Conservation (phyloP, 2,113 vertebrate genomes). For the Gallinago jamesoni region DNA sequence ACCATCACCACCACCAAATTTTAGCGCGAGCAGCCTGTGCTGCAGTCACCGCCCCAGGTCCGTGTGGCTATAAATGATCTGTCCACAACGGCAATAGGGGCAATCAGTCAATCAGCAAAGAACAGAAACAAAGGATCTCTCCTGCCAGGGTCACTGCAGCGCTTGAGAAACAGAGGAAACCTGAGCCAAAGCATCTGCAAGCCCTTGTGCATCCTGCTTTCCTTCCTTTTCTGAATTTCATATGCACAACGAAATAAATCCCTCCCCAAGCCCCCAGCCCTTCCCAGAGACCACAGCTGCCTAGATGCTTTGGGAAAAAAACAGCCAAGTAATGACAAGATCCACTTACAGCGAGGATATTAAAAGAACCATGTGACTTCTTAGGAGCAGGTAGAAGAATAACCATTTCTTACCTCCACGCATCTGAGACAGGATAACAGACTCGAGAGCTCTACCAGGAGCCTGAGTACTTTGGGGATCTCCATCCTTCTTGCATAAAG, state of each 20-base stretch:
- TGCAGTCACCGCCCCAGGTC: background rate
- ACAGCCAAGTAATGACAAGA: background rate
- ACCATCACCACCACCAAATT: background rate
- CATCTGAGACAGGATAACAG: slow-evolving; percentile 19
- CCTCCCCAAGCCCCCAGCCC: background rate
- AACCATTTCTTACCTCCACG: slow-evolving; percentile 53
- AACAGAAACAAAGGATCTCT: slow-evolving; percentile 20
- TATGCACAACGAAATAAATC: background rate
- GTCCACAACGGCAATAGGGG: background rate
- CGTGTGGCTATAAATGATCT: background rate
- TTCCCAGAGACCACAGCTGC: slow-evolving; percentile 1
- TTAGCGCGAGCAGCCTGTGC: background rate
- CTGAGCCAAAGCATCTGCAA: slow-evolving; percentile 44
- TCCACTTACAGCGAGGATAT: background rate
- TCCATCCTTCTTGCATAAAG: slow-evolving; percentile 29
- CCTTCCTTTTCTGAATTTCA: background rate
- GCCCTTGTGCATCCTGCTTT: background rate
- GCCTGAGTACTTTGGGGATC: background rate
- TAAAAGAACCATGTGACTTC: background rate
- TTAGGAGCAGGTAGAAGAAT: background rate
- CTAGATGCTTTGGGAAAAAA: background rate
- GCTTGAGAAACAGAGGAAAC: background rate
- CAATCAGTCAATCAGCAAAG: background rate
- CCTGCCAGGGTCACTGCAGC: background rate
- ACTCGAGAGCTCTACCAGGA: slow-evolving; percentile 1